Base-by-base conservation (phyloP, 2,888 invertebrate genomes). In the Teinopalpus imperialis region DNA sequence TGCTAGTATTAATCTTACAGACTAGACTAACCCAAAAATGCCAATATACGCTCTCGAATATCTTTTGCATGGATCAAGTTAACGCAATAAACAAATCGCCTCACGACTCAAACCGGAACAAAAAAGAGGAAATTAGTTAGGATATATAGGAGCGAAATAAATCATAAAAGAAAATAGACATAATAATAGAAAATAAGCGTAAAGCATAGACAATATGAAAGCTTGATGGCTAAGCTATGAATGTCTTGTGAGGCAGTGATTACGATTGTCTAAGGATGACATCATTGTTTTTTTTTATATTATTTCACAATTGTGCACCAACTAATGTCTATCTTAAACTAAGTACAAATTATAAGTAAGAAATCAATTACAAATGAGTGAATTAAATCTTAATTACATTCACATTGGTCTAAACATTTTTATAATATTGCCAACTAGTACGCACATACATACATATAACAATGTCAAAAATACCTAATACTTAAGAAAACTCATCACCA, bases 181-280 rank as follows among this genome's bases (percentile, higher is more conserved):
- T 73, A n/a, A 71, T 68, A 74, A 68, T 67, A 73, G 69, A 73
- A 69, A 71, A 73, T 72, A 87, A 88, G 87, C 86, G 74, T 69
- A 75, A 86, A 86, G 83, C 85, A 78, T 76, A 81, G 76, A 81
- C 74, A 63, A 60, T 74, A 73, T 77, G 74, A 65, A 81, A 82
- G 83, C 82, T 81, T 72, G 69, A 78, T 72, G 74, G 77, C 71
- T 78, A 85, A 87, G 87, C 88, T 82, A 87, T 83, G 88, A 87
- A 87, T 88, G 87, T 87, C 69, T 80, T 74, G 88, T 83, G 88
- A 88, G 87, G 87, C 88, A 88, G 86, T 88, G 87, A 87, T 82
- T 83, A 85, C 87, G 79, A 75, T 74, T 59, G 62, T 74, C 74
- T 78, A 80, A 77, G 63, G 66, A 66, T 63, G 58, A 67, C 61